Evolutionary conservation across 1,140 invertebrate genomes (phyloP), one percentile per base, ranked within the genome.

Genomic region (Bombus picipes): DNA sequence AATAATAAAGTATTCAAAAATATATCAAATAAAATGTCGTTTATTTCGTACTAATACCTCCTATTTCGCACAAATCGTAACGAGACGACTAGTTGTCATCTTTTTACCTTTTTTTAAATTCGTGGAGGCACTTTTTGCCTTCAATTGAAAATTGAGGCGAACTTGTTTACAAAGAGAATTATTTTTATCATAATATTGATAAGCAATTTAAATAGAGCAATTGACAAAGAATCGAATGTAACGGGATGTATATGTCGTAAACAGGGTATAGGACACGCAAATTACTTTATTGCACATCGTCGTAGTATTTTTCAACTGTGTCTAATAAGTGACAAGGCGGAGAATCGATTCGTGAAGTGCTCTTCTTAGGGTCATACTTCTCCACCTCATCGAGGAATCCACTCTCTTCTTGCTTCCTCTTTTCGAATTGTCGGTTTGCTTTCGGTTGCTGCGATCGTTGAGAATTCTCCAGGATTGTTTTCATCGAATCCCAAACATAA

Each of bases 271-370:
- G 28, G 12, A 70, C n/a, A 43, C 15, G 41, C 15, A 43, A 34
- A 73, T 10, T 70, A 28, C 41, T 71, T 86, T 92, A 92, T 83
- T 92, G 85, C 43, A 87, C 47, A 62, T 87, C 83, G 4, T 87
- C 81, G 32, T 92, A 92, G 47, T 90, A 91, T 81, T 86, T 91
- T 37, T 70, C 71, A 13, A 87, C 47, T 22, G 66, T 43, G 28
- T 89, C 79, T 74, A 83, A 62, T 66, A 70, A 65, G 77, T 65
- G 85, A 74, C 39, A 82, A 13, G 28, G 73, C 9, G 62, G 15
- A 76, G 32, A 39, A 47, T 76, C 57, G 25, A 47, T 70, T 25
- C 59, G 57, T 12, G 72, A 80, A 3, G 47, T 59, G 10, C 83
- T 39, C 37, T 90, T 82, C 22, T 41, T 47, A 28, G n/a, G 15